Evolutionary conservation across 1,140 invertebrate species (phyloP).

Genomic region (Drosophila nebulosa): DNA sequence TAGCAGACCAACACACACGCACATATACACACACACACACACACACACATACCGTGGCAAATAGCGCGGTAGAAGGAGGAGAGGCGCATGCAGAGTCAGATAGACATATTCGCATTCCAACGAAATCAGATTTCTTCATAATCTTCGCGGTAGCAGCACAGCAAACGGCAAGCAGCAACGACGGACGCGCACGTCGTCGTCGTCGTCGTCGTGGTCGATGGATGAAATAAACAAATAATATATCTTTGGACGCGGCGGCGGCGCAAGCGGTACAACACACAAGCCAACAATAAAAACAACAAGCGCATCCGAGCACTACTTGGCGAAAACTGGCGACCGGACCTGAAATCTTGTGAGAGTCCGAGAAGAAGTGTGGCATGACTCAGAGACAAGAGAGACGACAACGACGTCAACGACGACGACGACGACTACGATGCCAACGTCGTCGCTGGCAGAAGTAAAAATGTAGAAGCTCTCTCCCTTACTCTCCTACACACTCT

Average conservation of each 20-base stretch:
- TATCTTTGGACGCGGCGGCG: conserved; percentile 30
- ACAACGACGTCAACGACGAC: not conserved
- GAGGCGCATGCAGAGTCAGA: conserved; percentile 33
- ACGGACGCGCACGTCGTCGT: not conserved
- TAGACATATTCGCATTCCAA: conserved; percentile 70
- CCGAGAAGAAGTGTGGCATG: conserved; percentile 19
- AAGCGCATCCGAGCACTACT: conserved; percentile 53
- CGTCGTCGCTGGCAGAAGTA: not conserved
- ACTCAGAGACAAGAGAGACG: conserved; percentile 30
- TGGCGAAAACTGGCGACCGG: conserved; percentile 38
- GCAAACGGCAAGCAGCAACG: not conserved
- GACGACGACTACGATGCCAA: not conserved
- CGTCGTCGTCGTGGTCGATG: conserved; percentile 27
- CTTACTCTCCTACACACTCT: not conserved
- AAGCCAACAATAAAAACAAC: conserved; percentile 30
- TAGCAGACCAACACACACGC: conserved; percentile 8
- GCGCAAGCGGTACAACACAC: conserved; percentile 14
- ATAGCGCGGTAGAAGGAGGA: not conserved
- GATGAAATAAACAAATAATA: conserved; percentile 56
- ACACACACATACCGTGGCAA: conserved; percentile 30
- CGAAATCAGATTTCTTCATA: conserved; percentile 76
- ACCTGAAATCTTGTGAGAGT: conserved; percentile 35
- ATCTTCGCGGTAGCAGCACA: conserved; percentile 33
- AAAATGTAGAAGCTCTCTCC: conserved; percentile 1
- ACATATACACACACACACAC: too few relatives aligned